Conservation (phyloP, 1,140 invertebrate genomes). For the Plectus sambesii region DNA sequence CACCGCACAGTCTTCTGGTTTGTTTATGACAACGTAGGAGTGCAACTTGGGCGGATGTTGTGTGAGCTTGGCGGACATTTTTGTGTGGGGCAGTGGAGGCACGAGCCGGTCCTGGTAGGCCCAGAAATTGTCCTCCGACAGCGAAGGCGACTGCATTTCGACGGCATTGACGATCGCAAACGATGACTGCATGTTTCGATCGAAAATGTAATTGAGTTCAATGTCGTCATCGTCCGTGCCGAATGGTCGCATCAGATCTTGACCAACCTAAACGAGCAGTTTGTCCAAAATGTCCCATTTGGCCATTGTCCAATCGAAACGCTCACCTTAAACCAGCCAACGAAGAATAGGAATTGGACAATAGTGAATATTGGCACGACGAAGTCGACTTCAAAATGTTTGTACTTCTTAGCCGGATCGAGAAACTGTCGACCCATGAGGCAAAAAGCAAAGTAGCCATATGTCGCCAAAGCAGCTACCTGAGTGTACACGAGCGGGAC, state of each 20-base stretch:
- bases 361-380: too few species aligned
- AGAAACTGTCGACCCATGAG: too few species aligned
- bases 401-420: too few species aligned
- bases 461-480: neutral
- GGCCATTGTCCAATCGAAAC: too few species aligned
- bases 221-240: constrained; percentile 30
- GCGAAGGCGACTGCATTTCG: neutral
- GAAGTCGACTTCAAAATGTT: too few species aligned
- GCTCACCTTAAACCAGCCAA: too few species aligned
- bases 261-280: constrained; percentile 23
- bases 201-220: constrained; percentile 25
- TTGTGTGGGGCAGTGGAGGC: neutral
- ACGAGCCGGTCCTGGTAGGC: neutral
- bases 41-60: constrained; percentile 3
- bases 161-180: constrained; percentile 15
- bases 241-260: constrained; percentile 30
- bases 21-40: too few species aligned
- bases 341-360: too few species aligned
- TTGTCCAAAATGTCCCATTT: too few species aligned
- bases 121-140: neutral
- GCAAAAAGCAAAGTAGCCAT: neutral
- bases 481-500: neutral
- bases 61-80: neutral
- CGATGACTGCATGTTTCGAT: constrained; percentile 17
- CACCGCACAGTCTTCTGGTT: too few species aligned